Base-by-base conservation (phyloP, 2,888 invertebrate genomes). In the Eupithecia pulchellata region DNA sequence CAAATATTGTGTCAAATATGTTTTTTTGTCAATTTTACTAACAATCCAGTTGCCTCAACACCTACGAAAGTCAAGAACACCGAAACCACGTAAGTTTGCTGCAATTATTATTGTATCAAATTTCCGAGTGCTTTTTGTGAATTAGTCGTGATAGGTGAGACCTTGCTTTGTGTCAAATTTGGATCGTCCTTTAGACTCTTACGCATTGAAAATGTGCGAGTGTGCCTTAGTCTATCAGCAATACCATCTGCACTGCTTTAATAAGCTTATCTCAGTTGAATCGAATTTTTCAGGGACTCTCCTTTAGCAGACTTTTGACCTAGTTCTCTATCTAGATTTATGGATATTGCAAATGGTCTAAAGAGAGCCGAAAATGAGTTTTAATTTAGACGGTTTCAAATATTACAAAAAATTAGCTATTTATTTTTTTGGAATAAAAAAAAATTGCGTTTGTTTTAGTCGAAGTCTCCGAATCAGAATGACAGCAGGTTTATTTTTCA, bases 151-250 rank as follows among this genome's bases (percentile, higher is more conserved):
- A 77, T 77, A 76, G 71, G 76, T 64, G 68, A 72, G 68, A 47
- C 75, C 75, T 76, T 72, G 69, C 60, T 63, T 71, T 67, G 74
- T 73, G 75, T 77, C 74, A 77, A 74, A 77, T 69, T 75, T 69
- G 68, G 77, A 72, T 71, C 77, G 75, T 64, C 64, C 52, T n/a
- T 29, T 32, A 29, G 14, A 17, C 57, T 27, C 57, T 4, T 57
- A 57, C 57, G 57, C 57, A 6, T 29, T 17, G 29, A 14, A 57
- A 29, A 27, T 2, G 29, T 57, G 57, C 29, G 29, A 17, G 25
- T 2, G 14, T 3, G 20, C 42, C 20, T 47, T 3, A 9, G 42
- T 20, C 42, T 20, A 47, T 47, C 20, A 47, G 42, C 3, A n/a
- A 47, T 47, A n/a, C n/a, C n/a, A n/a, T 20, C 20, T 20, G 1